Base-by-base conservation (phyloP, 92 coral and sea anemone species). In the Plumapathes pennacea region DNA sequence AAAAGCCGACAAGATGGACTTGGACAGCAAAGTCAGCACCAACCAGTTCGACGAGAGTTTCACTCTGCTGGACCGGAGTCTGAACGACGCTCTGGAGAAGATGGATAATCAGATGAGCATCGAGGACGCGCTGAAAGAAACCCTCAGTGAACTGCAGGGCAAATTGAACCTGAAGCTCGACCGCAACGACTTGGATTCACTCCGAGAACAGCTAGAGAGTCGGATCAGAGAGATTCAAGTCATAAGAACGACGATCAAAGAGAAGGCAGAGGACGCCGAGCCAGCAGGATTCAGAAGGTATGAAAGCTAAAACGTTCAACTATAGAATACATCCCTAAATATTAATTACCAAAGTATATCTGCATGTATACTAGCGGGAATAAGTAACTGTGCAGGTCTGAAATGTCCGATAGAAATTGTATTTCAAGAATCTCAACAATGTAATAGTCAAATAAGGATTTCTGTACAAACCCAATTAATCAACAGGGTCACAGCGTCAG, bases 211-310 rank as follows among this genome's bases (percentile, higher is more conserved):
- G 80, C 75, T 90, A 48, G 97, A 90, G 54, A 57, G 85, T 10
- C 86, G 97, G 21, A 83, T 90, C 64, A 88, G 81, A 50, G 96
- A 90, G 34, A 84, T 83, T 3, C 97, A 89, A 58, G 60, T 88
- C 27, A 57, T 63, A 3, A 69, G 72, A n/a, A 71, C 85, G 5
- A 79, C 81, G 19, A 74, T 83, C 3, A 84, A 54, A 48, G 97
- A 78, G 57, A 89, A 88, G 57, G 83, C 83, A 27, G 90, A 87
- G 21, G 85, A 79, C 24, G 89, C 88, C 10, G 97, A 90, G 22
- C 97, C 97, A 0, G 97, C 97, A 14, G 97, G 97, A 29, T 90
- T 90, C 32, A 85, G 95, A 67, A 89, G 97, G 97, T 90, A 50
- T n/a, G n/a, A n/a, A n/a, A n/a, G n/a, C n/a, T n/a, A n/a, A n/a